Evolutionary conservation across 1,140 invertebrate genomes (phyloP), one percentile per base, ranked within the genome.

Genomic region (Euura lappo): DNA sequence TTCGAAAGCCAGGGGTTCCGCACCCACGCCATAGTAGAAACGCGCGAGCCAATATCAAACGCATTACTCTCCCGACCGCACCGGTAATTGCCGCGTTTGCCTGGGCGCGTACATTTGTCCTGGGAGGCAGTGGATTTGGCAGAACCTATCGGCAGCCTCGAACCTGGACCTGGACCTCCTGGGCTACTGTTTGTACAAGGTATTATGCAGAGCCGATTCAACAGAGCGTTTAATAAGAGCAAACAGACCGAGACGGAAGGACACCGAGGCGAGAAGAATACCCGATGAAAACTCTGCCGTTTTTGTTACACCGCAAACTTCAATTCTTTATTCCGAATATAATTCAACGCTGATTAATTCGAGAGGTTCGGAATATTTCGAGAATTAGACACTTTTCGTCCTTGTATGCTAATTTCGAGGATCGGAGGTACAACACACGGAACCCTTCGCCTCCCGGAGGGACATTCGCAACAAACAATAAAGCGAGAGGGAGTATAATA

Each of bases 1-100:
- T 68, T 68, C 13, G 6, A 68, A 42, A 8, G 44, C 28, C 8
- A 13, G 60, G 13, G 13, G 60, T 64, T 64, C 8, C 60, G 60
- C 1, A 13, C 60, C 60, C 60, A 10, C 13, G 1, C 8, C 60
- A 10, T 10, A 64, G 28, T 28, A 28, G 60, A 64, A 64, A 64
- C 28, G 28, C 28, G 51, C 13, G 6, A 60, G 13, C 51, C 66
- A 44, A 68, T 44, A 68, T 68, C 66, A 68, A 68, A 28, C 66
- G 42, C 4, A 68, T 68, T 68, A 68, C 44, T 7, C 66, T 68
- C 66, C 13, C 4, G 28, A 68, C 66, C 66, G 66, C 66, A 68
- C 42, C 28, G 8, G 8, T 68, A 42, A 28, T 6, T 44, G 4
- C 13, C 51, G 11, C 66, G 66, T 68, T 68, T 68, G 66, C 66